phyloP scores from a whole-genome alignment of 1,140 invertebrate species.

The Charaxes varanes region DNA sequence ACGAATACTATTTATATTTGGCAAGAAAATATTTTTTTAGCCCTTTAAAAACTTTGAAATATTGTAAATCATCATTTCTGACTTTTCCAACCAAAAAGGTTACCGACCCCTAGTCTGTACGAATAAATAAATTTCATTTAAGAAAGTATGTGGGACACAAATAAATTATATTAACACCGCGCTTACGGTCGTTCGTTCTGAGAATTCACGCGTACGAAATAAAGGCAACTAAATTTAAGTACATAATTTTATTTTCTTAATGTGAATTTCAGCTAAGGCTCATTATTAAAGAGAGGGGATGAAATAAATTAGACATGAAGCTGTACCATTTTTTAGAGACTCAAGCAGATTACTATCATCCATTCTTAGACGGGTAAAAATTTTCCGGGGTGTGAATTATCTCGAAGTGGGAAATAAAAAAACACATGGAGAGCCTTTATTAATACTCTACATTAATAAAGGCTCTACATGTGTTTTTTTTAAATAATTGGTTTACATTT shows the following conservation, averaged over 20 bases:
- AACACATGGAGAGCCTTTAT: too few species aligned
- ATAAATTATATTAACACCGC: background rate
- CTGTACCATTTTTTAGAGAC: slow-evolving; percentile 16
- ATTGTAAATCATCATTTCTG: too few species aligned
- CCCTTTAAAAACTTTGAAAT: too few species aligned
- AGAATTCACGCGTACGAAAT: slow-evolving; percentile 6
- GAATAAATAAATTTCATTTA: background rate
- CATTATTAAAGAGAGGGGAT: slow-evolving; percentile 16
- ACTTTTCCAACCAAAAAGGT: too few species aligned
- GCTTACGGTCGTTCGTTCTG: slow-evolving; percentile 1
- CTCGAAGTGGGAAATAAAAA: too few species aligned
- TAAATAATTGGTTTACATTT: too few species aligned
- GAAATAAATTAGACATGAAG: slow-evolving; percentile 19
- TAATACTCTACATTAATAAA: too few species aligned
- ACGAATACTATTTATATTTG: too few species aligned
- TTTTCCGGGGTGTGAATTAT: background rate
- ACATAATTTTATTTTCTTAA: slow-evolving; percentile 12
- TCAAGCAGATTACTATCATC: slow-evolving; percentile 12
- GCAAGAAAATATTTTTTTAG: too few species aligned
- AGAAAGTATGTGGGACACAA: background rate
- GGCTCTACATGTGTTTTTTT: too few species aligned
- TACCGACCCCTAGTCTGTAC: too few species aligned
- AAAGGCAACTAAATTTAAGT: slow-evolving; percentile 16
- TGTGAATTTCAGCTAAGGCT: slow-evolving; percentile 13
- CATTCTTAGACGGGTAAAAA: slow-evolving; percentile 4